phyloP scores from a whole-genome alignment of 1,140 invertebrate genomes.

The Helicoverpa armigera region DNA sequence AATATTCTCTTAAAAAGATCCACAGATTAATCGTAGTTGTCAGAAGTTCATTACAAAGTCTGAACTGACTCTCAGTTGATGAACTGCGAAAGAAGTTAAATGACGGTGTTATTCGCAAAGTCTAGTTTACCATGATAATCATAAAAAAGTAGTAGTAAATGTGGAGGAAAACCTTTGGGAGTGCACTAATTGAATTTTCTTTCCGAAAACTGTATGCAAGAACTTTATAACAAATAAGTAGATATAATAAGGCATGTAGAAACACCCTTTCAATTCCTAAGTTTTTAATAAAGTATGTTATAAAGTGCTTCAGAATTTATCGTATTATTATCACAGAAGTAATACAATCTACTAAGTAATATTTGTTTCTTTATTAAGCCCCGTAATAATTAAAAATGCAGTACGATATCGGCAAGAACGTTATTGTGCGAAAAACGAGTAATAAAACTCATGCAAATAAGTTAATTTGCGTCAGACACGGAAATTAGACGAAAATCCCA shows the following conservation, averaged over 20 bases:
- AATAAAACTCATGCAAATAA: conserved; percentile 56
- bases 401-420: not conserved
- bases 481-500: conserved; percentile 55
- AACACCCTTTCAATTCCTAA: not conserved
- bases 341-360: no score
- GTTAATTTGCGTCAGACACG: conserved; percentile 51
- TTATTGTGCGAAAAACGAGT: conserved; percentile 42
- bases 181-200: conserved; percentile 8
- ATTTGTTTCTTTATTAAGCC: not conserved
- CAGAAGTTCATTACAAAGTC: conserved; percentile 14
- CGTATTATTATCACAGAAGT: no score
- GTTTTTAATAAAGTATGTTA: no score
- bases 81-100: conserved; percentile 1
- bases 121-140: not conserved
- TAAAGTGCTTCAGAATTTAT: no score
- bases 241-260: not conserved
- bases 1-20: no score
- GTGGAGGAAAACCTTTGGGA: not conserved
- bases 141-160: conserved; percentile 19
- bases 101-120: conserved; percentile 12
- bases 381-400: not conserved
- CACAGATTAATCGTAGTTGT: not conserved
- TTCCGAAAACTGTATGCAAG: not conserved
- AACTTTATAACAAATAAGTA: not conserved
- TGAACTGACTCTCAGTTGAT: not conserved